A percentile compares a stretch with the other conserved stretches of the same genome.
Evolutionary conservation across 2,888 invertebrate species (phyloP).

Genomic region (Beris chalybata): DNA sequence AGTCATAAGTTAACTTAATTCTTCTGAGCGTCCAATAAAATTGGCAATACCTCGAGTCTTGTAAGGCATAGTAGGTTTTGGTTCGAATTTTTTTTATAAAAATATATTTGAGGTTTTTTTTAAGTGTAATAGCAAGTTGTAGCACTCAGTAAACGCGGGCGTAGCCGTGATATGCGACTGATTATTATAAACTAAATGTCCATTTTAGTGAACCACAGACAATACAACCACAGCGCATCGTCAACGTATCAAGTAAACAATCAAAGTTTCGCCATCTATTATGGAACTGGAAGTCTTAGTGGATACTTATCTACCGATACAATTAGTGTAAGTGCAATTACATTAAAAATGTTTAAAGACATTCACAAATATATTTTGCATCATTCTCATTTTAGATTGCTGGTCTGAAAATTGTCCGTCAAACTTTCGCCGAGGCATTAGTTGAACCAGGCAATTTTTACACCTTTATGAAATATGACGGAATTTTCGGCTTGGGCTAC

Average conservation of each 20-base stretch:
- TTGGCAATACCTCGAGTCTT: too few species aligned
- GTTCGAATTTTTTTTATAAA: too few species aligned
- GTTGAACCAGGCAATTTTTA: conserved; percentile 96
- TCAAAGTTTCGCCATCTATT: conserved; percentile 80
- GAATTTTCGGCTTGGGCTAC: conserved; percentile 94
- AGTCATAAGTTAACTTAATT: too few species aligned
- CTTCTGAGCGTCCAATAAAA: too few species aligned
- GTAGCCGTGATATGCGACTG: neutral
- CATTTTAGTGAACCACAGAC: conserved; percentile 82
- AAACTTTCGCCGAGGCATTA: conserved; percentile 95
- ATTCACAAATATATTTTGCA: neutral
- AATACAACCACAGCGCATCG: conserved; percentile 89
- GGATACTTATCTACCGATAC: conserved; percentile 93
- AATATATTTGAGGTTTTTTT: too few species aligned
- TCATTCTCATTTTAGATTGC: conserved; percentile 64
- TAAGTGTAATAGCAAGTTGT: too few species aligned
- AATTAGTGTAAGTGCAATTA: conserved; percentile 68
- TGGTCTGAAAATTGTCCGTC: conserved; percentile 69
- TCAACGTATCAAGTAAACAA: conserved; percentile 85
- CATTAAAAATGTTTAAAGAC: too few species aligned
- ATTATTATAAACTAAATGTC: neutral
- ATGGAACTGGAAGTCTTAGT: conserved; percentile 94
- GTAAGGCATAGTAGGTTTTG: too few species aligned
- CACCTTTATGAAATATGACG: conserved; percentile 98
- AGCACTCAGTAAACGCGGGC: neutral